Evolutionary conservation across 2,113 vertebrate genomes (phyloP), one percentile per base, ranked within the genome.

Genomic region (Ochotona curzoniae): DNA sequence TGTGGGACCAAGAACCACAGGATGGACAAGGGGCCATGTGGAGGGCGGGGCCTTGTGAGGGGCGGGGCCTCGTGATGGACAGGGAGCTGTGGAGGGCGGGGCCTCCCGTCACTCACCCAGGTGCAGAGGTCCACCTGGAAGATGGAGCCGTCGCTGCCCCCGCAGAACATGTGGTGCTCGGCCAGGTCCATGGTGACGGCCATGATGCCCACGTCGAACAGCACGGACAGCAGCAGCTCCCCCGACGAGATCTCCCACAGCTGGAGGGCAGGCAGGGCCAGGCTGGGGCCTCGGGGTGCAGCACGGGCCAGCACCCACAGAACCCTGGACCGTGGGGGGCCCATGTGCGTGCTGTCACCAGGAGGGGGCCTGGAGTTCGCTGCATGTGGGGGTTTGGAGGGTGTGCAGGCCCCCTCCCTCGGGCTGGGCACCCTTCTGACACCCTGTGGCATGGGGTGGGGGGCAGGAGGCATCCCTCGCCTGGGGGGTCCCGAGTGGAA

Each of bases 201-300:
- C 98, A 99, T 98, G 98, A 99, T 98, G 75, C 98, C 98, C 96
- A 99, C 98, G 0, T 99, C 99, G 0, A 99, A 99, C 47, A 99
- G 98, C 25, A 99, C 97, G 0, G 99, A 99, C 4, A 99, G 97
- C 17, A 99, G 98, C 82, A 99, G 98, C 35, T 99, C 98, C 0
- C 99, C 99, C 0, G 99, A 99, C 0, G 99, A 99, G 95, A 99
- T 49, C 96, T 99, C 99, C 99, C 99, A 99, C 9, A 99, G 98
- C 99, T 98, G 90, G 26, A 47, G 78, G 76, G 76, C 4, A 5
- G 54, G 54, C 6, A 5, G 30, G 75, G 30, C 32, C 10, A 25
- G 23, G 25, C 35, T 1, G 12, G 61, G 64, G 81, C 13, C 20
- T 5, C 12, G 4, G 8, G 69, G 74, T 5, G 76, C 71, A 18